A percentile compares a stretch with the other conserved stretches of the same genome.
phyloP scores from a whole-genome alignment of 2,888 invertebrate species.

The Boloria selene region DNA sequence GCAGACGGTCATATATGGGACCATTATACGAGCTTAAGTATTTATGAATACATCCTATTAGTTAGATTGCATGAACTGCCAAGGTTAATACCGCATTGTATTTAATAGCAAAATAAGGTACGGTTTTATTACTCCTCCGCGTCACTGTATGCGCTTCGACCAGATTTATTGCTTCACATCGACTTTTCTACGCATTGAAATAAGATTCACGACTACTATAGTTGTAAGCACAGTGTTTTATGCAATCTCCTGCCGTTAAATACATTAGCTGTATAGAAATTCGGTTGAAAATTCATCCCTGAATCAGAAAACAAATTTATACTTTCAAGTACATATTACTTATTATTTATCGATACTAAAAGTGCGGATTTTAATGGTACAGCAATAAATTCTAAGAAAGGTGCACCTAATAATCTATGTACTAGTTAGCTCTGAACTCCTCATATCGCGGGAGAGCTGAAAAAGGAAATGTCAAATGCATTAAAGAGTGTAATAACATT shows the following conservation, averaged over 20 bases:
- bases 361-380: conserved; percentile 46
- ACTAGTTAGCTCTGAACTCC: conserved; percentile 15
- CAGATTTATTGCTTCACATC: conserved; percentile 14
- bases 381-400: conserved; percentile 44
- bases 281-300: too few species aligned
- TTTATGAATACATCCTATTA: conserved; percentile 43
- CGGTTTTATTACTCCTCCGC: conserved; percentile 41
- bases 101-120: conserved; percentile 46
- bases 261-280: too few species aligned
- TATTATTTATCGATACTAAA: conserved; percentile 54
- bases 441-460: conserved; percentile 26
- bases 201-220: conserved; percentile 2
- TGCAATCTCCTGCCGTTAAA: too few species aligned
- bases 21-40: conserved; percentile 30
- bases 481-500: conserved; percentile 37
- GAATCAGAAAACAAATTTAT: conserved; percentile 38
- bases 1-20: conserved; percentile 28
- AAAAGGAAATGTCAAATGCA: conserved; percentile 41
- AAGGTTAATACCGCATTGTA: conserved; percentile 49
- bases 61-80: conserved; percentile 40
- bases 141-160: conserved; percentile 23
- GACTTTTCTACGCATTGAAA: conserved; percentile 12
- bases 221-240: too few species aligned
- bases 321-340: conserved; percentile 40
- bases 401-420: conserved; percentile 22